Conservation (phyloP, 1,140 invertebrate genomes). For the Phortica variegata region DNA sequence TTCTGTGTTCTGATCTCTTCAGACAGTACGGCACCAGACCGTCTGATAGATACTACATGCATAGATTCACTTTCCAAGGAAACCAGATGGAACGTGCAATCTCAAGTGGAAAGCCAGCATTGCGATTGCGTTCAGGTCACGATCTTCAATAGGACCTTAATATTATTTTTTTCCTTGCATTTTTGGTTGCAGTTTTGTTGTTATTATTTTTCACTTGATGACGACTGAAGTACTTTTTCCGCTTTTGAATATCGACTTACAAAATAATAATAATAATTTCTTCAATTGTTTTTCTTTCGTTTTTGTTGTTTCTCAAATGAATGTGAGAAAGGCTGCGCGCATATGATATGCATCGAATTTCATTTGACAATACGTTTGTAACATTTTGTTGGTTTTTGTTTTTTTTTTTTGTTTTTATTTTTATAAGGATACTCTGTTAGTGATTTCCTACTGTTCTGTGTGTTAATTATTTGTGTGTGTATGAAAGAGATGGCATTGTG, state of each 20-base stretch:
- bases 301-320: constrained; percentile 7
- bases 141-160: too few relatives aligned
- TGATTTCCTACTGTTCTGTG: too few relatives aligned
- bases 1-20: constrained; percentile 4
- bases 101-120: constrained; percentile 11
- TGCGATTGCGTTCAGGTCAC: constrained; percentile 17
- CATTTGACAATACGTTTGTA: constrained; percentile 19
- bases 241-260: constrained; percentile 41
- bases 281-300: not conserved
- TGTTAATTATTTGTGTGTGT: too few relatives aligned
- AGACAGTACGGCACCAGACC: constrained; percentile 28
- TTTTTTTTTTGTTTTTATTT: constrained; percentile 22
- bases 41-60: constrained; percentile 14
- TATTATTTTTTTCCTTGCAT: constrained; percentile 12
- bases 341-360: constrained; percentile 22
- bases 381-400: constrained; percentile 24
- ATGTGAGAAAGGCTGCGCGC: constrained; percentile 10
- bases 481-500: too few relatives aligned
- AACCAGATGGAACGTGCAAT: constrained; percentile 44
- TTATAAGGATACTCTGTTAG: constrained; percentile 15
- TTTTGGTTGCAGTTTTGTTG: not conserved
- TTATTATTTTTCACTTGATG: constrained; percentile 13
- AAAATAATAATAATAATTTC: constrained; percentile 2
- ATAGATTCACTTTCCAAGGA: constrained; percentile 24
- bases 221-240: constrained; percentile 42